phyloP scores from a whole-genome alignment of 2,888 invertebrate genomes.

The Exocentrus adspersus region DNA sequence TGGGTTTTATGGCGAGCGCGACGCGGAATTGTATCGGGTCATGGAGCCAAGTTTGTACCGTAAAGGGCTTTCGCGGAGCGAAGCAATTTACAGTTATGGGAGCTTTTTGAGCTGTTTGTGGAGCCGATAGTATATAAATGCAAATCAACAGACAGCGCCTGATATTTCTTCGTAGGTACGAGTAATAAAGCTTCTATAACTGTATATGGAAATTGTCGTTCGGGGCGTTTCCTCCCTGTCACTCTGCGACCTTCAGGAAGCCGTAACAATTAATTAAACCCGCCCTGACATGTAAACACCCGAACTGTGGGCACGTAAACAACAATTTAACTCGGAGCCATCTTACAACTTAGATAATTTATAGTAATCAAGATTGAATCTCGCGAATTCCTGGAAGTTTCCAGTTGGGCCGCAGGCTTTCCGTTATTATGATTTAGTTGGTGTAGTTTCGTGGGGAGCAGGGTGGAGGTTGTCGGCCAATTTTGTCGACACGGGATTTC shows the following conservation, averaged over 20 bases:
- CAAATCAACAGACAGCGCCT: not conserved
- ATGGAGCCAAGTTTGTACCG: not conserved
- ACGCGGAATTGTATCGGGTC: not conserved
- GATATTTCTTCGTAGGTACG: no score
- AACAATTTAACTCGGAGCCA: conserved; percentile 25
- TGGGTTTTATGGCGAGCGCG: not conserved
- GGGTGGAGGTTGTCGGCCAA: conserved; percentile 3
- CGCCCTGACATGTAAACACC: conserved; percentile 13
- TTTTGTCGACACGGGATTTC: conserved; percentile 6
- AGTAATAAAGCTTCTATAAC: no score
- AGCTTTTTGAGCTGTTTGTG: not conserved
- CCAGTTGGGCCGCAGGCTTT: conserved; percentile 38
- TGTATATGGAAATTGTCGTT: no score
- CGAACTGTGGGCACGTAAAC: conserved; percentile 22
- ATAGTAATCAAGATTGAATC: conserved; percentile 50
- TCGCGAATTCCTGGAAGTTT: conserved; percentile 28
- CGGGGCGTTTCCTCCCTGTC: no score
- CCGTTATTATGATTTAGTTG: conserved; percentile 46
- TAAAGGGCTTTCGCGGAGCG: not conserved
- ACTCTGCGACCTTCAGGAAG: not conserved
- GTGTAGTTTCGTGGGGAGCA: conserved; percentile 19
- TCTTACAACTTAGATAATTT: conserved; percentile 43
- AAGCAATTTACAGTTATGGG: not conserved
- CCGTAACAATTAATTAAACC: conserved; percentile 13
- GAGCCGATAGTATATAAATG: not conserved